phyloP scores from a whole-genome alignment of 1,140 invertebrate species.

The Aphidius ervi region DNA sequence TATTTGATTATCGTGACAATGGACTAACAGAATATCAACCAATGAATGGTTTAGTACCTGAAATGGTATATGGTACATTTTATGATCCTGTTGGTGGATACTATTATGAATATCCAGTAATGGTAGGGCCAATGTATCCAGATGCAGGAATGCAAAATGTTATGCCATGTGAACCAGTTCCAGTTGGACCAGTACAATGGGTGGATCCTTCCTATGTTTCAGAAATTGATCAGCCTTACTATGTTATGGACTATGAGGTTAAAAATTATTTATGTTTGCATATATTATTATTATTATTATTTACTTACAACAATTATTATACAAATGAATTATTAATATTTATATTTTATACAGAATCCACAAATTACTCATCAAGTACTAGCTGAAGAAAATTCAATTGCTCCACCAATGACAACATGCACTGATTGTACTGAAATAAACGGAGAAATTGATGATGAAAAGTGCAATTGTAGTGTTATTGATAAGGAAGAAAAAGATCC shows the following conservation, averaged over 20 bases:
- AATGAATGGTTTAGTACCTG: slow-evolving; percentile 30
- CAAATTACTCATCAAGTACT: slow-evolving; percentile 25
- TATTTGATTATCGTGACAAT: slow-evolving; percentile 38
- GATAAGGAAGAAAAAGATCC: slow-evolving; percentile 28
- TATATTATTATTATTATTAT: not conserved
- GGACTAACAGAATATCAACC: slow-evolving; percentile 34
- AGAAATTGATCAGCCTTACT: slow-evolving; percentile 43
- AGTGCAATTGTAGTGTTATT: slow-evolving; percentile 32
- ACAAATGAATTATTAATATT: not conserved
- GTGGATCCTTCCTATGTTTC: slow-evolving; percentile 50
- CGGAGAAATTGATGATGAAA: slow-evolving; percentile 32
- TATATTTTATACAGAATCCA: slow-evolving; percentile 28
- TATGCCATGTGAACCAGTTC: slow-evolving; percentile 48
- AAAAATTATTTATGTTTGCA: not conserved
- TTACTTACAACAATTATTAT: too few species aligned
- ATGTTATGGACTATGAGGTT: slow-evolving; percentile 47
- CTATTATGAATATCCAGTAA: slow-evolving; percentile 49
- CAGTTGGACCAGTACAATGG: slow-evolving; percentile 53
- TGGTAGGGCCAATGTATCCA: slow-evolving; percentile 45
- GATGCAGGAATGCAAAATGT: slow-evolving; percentile 36
- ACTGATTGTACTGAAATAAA: slow-evolving; percentile 29
- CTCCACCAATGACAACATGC: slow-evolving; percentile 25
- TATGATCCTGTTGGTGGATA: slow-evolving; percentile 47
- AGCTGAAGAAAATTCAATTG: slow-evolving; percentile 12
- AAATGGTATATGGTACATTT: slow-evolving; percentile 43